phyloP scores from a whole-genome alignment of 2,797 vertebrate genomes.

The Esox lucius region DNA sequence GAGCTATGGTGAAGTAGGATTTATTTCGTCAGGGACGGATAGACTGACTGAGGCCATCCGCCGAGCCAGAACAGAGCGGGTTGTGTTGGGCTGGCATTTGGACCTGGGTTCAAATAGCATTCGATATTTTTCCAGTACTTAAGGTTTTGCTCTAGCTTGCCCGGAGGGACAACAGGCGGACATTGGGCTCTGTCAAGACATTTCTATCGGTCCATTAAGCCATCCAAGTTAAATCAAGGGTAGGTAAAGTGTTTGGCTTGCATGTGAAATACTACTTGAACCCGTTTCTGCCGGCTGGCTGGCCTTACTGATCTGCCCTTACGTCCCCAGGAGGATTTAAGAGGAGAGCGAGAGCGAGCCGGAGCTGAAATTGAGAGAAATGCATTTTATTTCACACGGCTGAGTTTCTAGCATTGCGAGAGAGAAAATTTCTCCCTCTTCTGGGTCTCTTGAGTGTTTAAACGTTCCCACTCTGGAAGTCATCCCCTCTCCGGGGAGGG shows the following conservation, averaged over 20 bases:
- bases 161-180: background rate
- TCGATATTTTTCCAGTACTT: background rate
- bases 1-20: conserved; percentile 62
- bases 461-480: background rate
- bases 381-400: conserved; percentile 52
- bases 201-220: background rate
- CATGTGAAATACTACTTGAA: background rate
- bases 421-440: conserved; percentile 8
- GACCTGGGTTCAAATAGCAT: background rate
- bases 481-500: background rate
- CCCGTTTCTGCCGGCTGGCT: background rate
- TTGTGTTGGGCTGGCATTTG: background rate
- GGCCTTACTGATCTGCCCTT: background rate
- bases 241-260: background rate
- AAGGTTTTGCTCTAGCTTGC: background rate
- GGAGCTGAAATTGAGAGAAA: conserved; percentile 50
- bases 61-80: background rate
- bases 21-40: conserved; percentile 63
- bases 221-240: background rate
- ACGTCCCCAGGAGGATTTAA: conserved; percentile 43
- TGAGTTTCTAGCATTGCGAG: conserved; percentile 53
- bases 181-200: background rate
- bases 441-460: background rate
- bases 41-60: conserved; percentile 60
- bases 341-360: conserved; percentile 47